Evolutionary conservation across 1,140 invertebrate genomes (phyloP).

Genomic region (Ridgeia piscesae): DNA sequence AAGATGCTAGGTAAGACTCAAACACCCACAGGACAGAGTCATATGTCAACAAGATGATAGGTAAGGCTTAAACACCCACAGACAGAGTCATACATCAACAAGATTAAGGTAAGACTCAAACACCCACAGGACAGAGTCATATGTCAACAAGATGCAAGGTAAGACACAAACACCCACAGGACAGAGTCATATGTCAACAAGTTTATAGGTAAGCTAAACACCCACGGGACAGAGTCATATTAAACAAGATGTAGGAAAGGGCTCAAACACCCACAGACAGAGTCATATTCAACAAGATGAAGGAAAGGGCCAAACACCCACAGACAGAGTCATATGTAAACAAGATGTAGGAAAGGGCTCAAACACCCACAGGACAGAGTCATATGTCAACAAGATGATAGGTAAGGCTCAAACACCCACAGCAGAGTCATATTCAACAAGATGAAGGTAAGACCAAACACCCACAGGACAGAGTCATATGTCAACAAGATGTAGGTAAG

Average conservation of each 20-base stretch:
- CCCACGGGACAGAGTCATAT: too few relatives aligned
- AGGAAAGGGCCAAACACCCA: too few relatives aligned
- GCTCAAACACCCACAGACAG: too few relatives aligned
- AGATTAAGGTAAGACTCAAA: slow-evolving; percentile 86
- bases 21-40: slow-evolving; percentile 99
- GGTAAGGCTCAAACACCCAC: slow-evolving; percentile 61
- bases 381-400: slow-evolving; percentile 98
- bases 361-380: too few relatives aligned
- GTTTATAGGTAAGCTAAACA: slow-evolving; percentile 76
- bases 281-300: too few relatives aligned
- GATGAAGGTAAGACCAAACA: slow-evolving; percentile 83
- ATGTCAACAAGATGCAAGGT: slow-evolving; percentile 97
- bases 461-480: slow-evolving; percentile 97
- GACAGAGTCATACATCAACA: slow-evolving; percentile 98
- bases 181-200: slow-evolving; percentile 97
- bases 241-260: too few relatives aligned
- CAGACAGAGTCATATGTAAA: too few relatives aligned
- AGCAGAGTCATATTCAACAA: slow-evolving; percentile 99
- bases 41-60: slow-evolving; percentile 98
- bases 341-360: too few relatives aligned
- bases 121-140: slow-evolving; percentile 92
- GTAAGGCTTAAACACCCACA: slow-evolving; percentile 74
- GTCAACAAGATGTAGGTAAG: slow-evolving; percentile 94
- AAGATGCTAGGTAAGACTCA: slow-evolving; percentile 48
- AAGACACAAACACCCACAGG: slow-evolving; percentile 32